Percentiles rank a stretch among this genome's conserved stretches.
Evolutionary conservation across 2,888 invertebrate genomes (phyloP).

Genomic region (Muscina levida): DNA sequence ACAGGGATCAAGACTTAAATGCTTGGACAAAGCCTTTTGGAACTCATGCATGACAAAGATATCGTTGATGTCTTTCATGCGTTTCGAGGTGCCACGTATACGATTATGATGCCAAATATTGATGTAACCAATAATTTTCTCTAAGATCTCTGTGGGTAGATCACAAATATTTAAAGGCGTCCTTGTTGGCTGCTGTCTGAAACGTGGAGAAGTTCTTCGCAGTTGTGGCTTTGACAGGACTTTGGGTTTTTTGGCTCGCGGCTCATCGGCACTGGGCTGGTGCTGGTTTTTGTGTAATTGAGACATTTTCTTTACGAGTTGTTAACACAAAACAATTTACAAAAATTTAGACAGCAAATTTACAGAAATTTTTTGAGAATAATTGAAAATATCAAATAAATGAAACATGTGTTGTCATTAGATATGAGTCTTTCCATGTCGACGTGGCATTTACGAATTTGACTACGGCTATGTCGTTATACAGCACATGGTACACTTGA

Average conservation of each 20-base stretch:
- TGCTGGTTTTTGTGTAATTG: not conserved
- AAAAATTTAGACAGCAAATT: no score
- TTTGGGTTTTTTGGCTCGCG: not conserved
- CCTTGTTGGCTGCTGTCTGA: not conserved
- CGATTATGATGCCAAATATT: constrained; percentile 73
- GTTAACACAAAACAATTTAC: not conserved
- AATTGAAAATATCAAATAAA: no score
- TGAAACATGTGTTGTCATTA: no score
- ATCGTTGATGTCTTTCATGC: constrained; percentile 69
- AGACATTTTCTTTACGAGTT: not conserved
- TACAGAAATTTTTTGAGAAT: no score
- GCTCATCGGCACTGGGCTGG: not conserved
- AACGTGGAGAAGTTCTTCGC: not conserved
- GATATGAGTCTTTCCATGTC: no score
- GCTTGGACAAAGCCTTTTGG: constrained; percentile 64
- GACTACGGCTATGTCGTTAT: no score
- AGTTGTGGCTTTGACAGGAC: no score
- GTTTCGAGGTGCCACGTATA: constrained; percentile 71
- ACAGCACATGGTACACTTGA: no score
- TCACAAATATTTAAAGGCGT: constrained; percentile 64
- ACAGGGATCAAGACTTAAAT: constrained; percentile 43
- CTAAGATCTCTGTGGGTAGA: constrained; percentile 71
- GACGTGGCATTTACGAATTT: no score
- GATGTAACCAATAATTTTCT: constrained; percentile 71
- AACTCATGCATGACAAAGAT: constrained; percentile 71